phyloP scores from a whole-genome alignment of 2,888 invertebrate genomes.

The Nymphalis urticae region DNA sequence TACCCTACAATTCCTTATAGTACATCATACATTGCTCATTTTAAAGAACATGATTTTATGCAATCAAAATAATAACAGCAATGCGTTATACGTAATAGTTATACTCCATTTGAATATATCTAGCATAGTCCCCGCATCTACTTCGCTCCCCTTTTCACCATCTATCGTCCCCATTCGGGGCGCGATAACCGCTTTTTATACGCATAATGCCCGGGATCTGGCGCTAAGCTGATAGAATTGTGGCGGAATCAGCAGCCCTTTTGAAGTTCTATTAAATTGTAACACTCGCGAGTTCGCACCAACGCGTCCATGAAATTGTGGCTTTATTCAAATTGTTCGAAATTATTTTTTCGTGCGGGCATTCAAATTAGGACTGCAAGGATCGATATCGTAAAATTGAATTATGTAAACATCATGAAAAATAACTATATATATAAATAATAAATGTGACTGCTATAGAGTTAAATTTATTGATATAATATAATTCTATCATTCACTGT shows the following conservation, averaged over 20 bases:
- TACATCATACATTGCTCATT: conserved; percentile 27
- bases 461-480: too few species aligned
- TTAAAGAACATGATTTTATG: conserved; percentile 17
- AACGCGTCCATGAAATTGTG: conserved; percentile 78
- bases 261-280: conserved; percentile 81
- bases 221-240: conserved; percentile 81
- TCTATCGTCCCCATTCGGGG: conserved; percentile 37
- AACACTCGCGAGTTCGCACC: conserved; percentile 76
- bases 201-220: conserved; percentile 78
- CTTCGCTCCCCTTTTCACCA: conserved; percentile 44
- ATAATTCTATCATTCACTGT: too few species aligned
- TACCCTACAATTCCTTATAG: background rate
- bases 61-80: conserved; percentile 22
- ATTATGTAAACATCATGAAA: background rate
- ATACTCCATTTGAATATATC: conserved; percentile 39
- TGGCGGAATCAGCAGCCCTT: conserved; percentile 78
- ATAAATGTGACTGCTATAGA: too few species aligned
- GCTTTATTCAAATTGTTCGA: conserved; percentile 74
- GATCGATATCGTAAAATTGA: conserved; percentile 4
- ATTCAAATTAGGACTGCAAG: conserved; percentile 28
- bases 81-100: conserved; percentile 26
- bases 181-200: conserved; percentile 80
- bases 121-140: conserved; percentile 45
- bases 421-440: too few species aligned
- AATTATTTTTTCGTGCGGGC: conserved; percentile 60